A percentile compares a stretch with the other conserved stretches of the same genome.
Conservation (phyloP, 64 coral and sea anemone species). For the Stichodactyla helianthus region DNA sequence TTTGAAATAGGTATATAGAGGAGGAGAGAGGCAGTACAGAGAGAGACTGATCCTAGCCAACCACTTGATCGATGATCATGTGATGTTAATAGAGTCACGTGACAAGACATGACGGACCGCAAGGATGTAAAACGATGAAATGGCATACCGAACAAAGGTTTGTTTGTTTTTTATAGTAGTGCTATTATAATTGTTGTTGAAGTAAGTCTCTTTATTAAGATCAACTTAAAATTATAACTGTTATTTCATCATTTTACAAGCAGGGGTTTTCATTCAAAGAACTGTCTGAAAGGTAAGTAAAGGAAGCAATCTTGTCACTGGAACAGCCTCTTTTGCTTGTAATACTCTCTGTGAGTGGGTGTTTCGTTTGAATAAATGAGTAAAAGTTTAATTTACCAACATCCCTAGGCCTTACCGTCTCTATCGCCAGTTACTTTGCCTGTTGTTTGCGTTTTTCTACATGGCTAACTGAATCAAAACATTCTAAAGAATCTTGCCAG, state of each 20-base stretch:
- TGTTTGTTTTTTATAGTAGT: neutral
- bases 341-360: too few relatives aligned
- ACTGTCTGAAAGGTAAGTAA: neutral
- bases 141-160: neutral
- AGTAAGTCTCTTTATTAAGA: too few relatives aligned
- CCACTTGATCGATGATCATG: neutral
- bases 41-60: neutral
- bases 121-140: neutral
- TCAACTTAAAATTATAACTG: too few relatives aligned
- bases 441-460: too few relatives aligned
- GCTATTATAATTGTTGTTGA: neutral
- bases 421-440: too few relatives aligned
- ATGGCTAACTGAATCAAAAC: too few relatives aligned
- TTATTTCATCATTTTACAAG: neutral
- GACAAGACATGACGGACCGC: neutral
- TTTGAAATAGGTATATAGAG: too few relatives aligned
- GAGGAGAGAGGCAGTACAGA: neutral
- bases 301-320: too few relatives aligned
- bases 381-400: too few relatives aligned
- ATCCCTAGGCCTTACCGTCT: too few relatives aligned
- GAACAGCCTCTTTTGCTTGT: neutral
- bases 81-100: neutral
- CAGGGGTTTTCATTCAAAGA: conserved; percentile 31
- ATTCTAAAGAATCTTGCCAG: too few relatives aligned
- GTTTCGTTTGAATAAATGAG: too few relatives aligned